These are phyloP conservation scores for Amphibalanus amphitrite DNA, from an alignment of 1,140 invertebrate species.

Conservation along the genomic window DNA sequence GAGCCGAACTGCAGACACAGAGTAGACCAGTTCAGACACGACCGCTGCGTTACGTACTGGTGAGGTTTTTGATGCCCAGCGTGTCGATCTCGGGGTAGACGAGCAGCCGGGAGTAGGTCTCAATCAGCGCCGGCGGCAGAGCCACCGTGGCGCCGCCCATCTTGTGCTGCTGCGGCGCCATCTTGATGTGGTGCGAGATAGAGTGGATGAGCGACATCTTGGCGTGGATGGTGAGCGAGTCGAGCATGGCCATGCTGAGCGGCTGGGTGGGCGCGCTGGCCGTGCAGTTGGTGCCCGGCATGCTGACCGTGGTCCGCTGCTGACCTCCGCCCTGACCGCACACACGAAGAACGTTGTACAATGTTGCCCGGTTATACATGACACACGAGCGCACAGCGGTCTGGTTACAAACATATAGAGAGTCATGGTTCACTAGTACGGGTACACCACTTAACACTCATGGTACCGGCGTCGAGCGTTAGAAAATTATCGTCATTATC, in stretches of 20 bases:
- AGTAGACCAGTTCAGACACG: neutral
- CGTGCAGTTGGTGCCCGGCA: slow-evolving; percentile 31
- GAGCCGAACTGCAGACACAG: slow-evolving; percentile 1
- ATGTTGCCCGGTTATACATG: no score
- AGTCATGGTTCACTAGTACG: no score
- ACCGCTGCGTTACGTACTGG: slow-evolving; percentile 37
- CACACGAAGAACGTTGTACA: no score
- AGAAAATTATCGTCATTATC: no score
- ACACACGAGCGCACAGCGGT: no score
- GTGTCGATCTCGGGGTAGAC: slow-evolving; percentile 96
- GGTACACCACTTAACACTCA: no score
- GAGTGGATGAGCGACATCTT: slow-evolving; percentile 96
- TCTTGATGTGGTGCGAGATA: slow-evolving; percentile 58
- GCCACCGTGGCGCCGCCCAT: slow-evolving; percentile 44
- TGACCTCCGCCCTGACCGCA: slow-evolving; percentile 35
- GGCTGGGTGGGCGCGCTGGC: slow-evolving; percentile 53
- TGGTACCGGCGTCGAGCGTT: no score
- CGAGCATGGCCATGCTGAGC: slow-evolving; percentile 75
- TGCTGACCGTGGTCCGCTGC: slow-evolving; percentile 36
- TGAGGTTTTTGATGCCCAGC: slow-evolving; percentile 88
- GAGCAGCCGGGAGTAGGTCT: slow-evolving; percentile 80
- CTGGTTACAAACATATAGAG: no score
- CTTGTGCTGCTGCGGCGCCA: neutral
- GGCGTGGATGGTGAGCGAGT: slow-evolving; percentile 88
- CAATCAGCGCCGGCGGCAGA: slow-evolving; percentile 75